Evolutionary conservation across 2,113 vertebrate species (phyloP).

Genomic region (Xenus cinereus): DNA sequence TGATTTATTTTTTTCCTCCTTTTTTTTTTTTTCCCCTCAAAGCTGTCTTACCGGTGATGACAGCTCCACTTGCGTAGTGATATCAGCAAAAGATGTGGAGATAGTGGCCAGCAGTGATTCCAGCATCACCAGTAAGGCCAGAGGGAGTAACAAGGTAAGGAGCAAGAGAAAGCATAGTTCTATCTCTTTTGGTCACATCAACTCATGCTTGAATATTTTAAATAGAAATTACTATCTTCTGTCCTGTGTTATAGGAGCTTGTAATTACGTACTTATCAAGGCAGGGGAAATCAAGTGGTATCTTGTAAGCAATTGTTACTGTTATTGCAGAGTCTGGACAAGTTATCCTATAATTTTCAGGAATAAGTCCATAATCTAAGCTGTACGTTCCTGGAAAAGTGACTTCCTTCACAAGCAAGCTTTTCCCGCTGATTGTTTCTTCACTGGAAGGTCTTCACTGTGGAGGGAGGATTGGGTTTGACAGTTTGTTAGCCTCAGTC

Average conservation of each 20-base stretch:
- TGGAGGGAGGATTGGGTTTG: not conserved
- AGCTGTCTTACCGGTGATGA: conserved; percentile 94
- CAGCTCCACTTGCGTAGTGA: conserved; percentile 87
- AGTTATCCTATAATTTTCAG: not conserved
- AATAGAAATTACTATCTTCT: not conserved
- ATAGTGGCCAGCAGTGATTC: conserved; percentile 97
- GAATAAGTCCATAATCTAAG: not conserved
- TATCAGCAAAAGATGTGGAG: conserved; percentile 91
- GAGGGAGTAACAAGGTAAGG: conserved; percentile 95
- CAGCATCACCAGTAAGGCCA: conserved; percentile 94
- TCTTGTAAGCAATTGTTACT: not conserved
- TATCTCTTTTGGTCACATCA: not conserved
- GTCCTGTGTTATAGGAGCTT: not conserved
- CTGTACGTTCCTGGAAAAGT: not conserved
- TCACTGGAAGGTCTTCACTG: not conserved
- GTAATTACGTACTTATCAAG: not conserved
- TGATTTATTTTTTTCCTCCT: not conserved
- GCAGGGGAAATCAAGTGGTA: not conserved
- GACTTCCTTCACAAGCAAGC: not conserved
- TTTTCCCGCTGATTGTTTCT: not conserved
- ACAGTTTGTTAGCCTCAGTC: not conserved
- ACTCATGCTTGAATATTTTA: not conserved
- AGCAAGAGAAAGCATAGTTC: not conserved
- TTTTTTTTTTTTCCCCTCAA: not conserved
- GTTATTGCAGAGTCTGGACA: not conserved